Base-by-base conservation (phyloP, 2,113 vertebrate species). In the Okapia johnstoni region DNA sequence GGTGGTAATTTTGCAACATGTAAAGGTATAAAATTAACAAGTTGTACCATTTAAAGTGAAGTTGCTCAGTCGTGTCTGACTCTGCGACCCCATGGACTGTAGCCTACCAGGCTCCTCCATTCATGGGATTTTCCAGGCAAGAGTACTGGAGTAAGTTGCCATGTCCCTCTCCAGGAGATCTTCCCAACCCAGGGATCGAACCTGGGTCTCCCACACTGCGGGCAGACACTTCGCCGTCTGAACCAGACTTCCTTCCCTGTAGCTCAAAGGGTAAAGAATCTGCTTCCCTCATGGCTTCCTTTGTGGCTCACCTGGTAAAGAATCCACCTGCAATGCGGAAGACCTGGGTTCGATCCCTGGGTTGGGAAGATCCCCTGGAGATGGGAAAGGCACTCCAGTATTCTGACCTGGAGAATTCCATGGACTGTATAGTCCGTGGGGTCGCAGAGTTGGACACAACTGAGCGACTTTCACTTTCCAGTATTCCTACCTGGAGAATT, bases 271-370 rank as follows among this genome's bases (percentile, higher is more conserved):
- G n/a, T 40, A 70, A 70, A 70, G 66, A 40, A 40, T 40, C n/a
- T 23, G n/a, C 5, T 70, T 19, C 66, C 66, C 66, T 36, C 23
- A n/a, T 6, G 66, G 66, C n/a, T 40, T 70, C 19, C 16, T n/a
- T n/a, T 66, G n/a, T 23, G 66, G 23, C 5, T 40, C n/a, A 70
- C 2, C 66, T 12, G n/a, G 66, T 70, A 40, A 70, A 70, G 66
- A 70, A 40, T 70, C 10, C 2, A 0, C n/a, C 19, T 40, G 9
- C n/a, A 40, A 70, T 40, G n/a, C 10, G 0, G 1, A n/a, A 70
- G 66, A 40, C 10, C n/a, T 70, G n/a, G 66, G 19, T 70, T 70
- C 0, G 10, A 40, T 70, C 66, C n/a, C n/a, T 23, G 19, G 9
- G 19, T 40, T 70, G 66, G 66, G n/a, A 40, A 12, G 66, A 40